Conservation (phyloP, 2,797 vertebrate genomes). For the Eidolon dupreanum region DNA sequence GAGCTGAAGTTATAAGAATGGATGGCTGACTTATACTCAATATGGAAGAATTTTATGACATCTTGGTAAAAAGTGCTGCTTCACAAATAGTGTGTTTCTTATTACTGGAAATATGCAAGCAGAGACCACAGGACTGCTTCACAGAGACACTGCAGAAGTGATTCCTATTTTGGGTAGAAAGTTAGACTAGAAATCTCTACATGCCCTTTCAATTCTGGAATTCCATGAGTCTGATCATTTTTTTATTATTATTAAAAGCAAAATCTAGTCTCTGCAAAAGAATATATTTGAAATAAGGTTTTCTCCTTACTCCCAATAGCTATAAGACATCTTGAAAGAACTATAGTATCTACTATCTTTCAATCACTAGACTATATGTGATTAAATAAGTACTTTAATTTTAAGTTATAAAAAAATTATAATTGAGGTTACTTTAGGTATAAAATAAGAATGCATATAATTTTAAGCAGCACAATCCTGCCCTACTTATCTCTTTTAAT, state of each 20-base stretch:
- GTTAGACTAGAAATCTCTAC: slow-evolving; percentile 24
- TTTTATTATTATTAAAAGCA: neutral
- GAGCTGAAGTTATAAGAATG: neutral
- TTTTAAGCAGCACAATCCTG: neutral
- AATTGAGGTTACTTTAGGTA: neutral
- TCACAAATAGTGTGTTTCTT: slow-evolving; percentile 54
- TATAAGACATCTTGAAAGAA: neutral
- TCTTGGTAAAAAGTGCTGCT: slow-evolving; percentile 47
- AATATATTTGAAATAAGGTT: neutral
- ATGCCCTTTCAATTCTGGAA: slow-evolving; percentile 8
- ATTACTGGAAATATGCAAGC: slow-evolving; percentile 62
- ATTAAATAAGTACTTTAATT: slow-evolving; percentile 1
- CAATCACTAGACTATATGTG: neutral
- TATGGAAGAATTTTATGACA: slow-evolving; percentile 43
- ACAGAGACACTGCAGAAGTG: neutral
- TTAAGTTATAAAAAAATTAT: slow-evolving; percentile 37
- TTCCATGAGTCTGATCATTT: neutral
- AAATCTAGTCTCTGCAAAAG: neutral
- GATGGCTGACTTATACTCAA: neutral
- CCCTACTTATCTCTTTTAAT: neutral
- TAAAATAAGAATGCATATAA: neutral
- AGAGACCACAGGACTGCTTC: neutral
- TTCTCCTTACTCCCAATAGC: neutral
- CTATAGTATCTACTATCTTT: neutral
- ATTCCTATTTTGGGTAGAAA: slow-evolving; percentile 42